Conservation (phyloP, 2,888 invertebrate genomes). For the Trachelus troglodyta region DNA sequence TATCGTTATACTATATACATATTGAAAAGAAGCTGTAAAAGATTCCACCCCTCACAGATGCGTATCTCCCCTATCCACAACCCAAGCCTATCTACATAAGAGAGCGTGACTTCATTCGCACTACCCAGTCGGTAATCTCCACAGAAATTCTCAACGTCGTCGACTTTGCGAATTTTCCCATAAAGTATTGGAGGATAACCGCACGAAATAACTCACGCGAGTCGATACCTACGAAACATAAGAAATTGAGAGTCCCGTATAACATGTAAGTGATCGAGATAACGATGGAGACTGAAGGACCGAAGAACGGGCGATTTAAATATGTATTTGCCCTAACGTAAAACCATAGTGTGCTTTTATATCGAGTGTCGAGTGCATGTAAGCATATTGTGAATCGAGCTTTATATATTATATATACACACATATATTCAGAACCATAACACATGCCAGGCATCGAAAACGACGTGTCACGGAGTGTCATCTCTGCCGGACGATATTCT, state of each 20-base stretch:
- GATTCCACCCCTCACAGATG: background rate
- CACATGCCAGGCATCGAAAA: slow-evolving; percentile 28
- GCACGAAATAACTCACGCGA: background rate
- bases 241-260: background rate
- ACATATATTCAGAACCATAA: slow-evolving; percentile 23
- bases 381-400: background rate
- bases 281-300: background rate
- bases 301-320: background rate
- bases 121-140: background rate
- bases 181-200: background rate
- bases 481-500: slow-evolving; percentile 27
- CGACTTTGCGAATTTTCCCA: background rate
- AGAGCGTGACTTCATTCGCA: background rate
- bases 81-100: background rate
- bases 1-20: background rate
- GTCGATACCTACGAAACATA: background rate
- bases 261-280: background rate
- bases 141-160: background rate
- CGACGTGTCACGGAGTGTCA: slow-evolving; percentile 24
- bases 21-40: background rate
- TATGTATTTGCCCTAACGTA: background rate
- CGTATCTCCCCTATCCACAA: background rate
- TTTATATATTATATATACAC: background rate
- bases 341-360: background rate
- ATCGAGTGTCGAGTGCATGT: background rate